Evolutionary conservation across 2,888 invertebrate species (phyloP).

Genomic region (Mylabris sibirica): DNA sequence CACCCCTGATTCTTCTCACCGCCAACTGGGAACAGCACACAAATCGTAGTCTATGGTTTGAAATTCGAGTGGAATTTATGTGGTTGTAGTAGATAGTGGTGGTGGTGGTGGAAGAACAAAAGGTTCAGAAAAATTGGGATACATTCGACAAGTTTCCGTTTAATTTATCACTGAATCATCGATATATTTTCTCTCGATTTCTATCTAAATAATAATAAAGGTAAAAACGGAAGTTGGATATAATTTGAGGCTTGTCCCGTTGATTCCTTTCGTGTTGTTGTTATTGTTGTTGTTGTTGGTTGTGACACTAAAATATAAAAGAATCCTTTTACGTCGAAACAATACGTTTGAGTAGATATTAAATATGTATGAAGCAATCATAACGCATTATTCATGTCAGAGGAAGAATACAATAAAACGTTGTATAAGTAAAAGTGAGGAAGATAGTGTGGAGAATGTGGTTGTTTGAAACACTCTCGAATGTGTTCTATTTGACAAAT

Average conservation of each 20-base stretch:
- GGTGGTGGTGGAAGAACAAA: neutral
- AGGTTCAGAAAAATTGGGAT: neutral
- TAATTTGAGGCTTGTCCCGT: slow-evolving; percentile 19
- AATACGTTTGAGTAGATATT: slow-evolving; percentile 49
- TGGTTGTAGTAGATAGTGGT: neutral
- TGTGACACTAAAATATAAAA: slow-evolving; percentile 32
- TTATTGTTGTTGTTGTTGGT: neutral
- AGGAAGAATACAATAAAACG: slow-evolving; percentile 32
- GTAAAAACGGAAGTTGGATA: neutral
- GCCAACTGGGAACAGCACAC: neutral
- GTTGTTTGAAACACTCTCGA: slow-evolving; percentile 46
- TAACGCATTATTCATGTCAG: slow-evolving; percentile 54
- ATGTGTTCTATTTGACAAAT: slow-evolving; percentile 48
- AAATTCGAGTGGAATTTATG: slow-evolving; percentile 1
- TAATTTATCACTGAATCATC: neutral
- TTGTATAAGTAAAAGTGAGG: slow-evolving; percentile 15
- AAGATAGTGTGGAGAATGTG: slow-evolving; percentile 32
- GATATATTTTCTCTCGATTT: neutral
- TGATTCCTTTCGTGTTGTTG: too few relatives aligned
- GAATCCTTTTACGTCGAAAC: slow-evolving; percentile 38
- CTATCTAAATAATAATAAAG: neutral
- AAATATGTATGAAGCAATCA: slow-evolving; percentile 56
- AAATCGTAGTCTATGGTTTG: neutral
- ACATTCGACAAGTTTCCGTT: neutral
- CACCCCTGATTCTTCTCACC: neutral